Base-by-base conservation (phyloP, 2,113 vertebrate genomes). In the Etheostoma cragini region DNA sequence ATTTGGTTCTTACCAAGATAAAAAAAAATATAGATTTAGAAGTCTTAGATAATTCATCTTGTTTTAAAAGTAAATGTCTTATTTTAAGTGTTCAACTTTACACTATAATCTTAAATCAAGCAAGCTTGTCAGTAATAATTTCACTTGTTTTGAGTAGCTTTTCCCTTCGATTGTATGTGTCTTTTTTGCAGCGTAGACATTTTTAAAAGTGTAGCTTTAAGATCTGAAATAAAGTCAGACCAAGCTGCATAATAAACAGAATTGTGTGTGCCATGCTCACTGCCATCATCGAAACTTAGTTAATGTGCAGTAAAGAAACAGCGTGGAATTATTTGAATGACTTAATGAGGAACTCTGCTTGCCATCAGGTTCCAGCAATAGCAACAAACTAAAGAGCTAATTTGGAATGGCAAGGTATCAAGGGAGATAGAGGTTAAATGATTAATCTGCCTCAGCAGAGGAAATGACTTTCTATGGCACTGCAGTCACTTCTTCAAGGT, bases 361-460 rank as follows among this genome's bases (percentile, higher is more conserved):
- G 2, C 6, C 11, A 49, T 69, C 35, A 58, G 49, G 8, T 49
- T 65, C 13, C 52, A 26, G 0, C 70, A 12, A 63, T 71, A 69
- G 42, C 17, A 49, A 35, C 45, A 78, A 71, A 56, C 19, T 49
- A 17, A 58, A 63, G 24, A 11, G 30, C 54, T 83, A 50, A 81
- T 85, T 63, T 78, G 33, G 77, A 81, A 35, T 72, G 74, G 26
- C 38, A 35, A 14, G 16, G 42, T 78, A 58, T 78, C 82, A 47
- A 13, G 56, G 60, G 76, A 81, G 64, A 52, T 16, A 5, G 68
- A 85, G 69, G 65, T 85, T 49, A 65, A 81, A 67, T 56, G 61
- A 72, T 83, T 72, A n/a, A 67, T 68, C 72, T 30, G 63, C 38
- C 50, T 64, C 66, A 58, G 66, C 45, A 72, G 52, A 74, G 10